Conservation (phyloP, 2,113 vertebrate genomes). For the Xiphorhynchus elegans region DNA sequence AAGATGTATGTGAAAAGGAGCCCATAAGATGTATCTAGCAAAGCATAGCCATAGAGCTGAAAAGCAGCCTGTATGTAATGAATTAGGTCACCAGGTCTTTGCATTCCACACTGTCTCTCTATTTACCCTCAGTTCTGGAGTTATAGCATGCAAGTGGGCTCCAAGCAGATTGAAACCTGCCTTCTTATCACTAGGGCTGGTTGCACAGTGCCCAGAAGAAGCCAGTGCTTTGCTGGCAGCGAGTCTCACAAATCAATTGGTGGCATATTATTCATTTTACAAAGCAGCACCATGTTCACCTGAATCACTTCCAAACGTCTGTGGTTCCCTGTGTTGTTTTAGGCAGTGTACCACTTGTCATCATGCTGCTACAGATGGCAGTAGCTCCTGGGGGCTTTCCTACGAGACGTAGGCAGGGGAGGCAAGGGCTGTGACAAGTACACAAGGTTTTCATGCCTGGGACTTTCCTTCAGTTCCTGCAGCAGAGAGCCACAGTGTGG, state of each 20-base stretch:
- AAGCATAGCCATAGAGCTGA: neutral
- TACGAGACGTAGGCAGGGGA: constrained; percentile 11
- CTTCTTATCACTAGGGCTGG: neutral
- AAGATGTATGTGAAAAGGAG: neutral
- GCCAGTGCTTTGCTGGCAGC: neutral
- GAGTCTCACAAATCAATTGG: neutral
- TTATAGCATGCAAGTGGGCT: neutral
- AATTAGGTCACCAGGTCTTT: constrained; percentile 29
- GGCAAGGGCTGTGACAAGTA: constrained; percentile 41
- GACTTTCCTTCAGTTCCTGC: neutral
- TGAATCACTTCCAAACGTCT: constrained; percentile 52
- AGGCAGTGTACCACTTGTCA: constrained; percentile 25
- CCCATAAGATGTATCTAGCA: neutral
- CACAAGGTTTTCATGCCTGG: neutral
- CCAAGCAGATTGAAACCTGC: neutral
- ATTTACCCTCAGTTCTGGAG: neutral
- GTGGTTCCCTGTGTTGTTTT: constrained; percentile 49
- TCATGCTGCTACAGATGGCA: constrained; percentile 54
- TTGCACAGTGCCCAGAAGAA: neutral
- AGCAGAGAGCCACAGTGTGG: neutral
- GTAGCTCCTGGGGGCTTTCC: constrained; percentile 55
- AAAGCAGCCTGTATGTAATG: neutral
- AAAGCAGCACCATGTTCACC: constrained; percentile 12
- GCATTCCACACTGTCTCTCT: neutral
- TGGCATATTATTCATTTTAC: neutral